phyloP scores from a whole-genome alignment of 2,888 invertebrate genomes.

The Therioaphis trifolii region DNA sequence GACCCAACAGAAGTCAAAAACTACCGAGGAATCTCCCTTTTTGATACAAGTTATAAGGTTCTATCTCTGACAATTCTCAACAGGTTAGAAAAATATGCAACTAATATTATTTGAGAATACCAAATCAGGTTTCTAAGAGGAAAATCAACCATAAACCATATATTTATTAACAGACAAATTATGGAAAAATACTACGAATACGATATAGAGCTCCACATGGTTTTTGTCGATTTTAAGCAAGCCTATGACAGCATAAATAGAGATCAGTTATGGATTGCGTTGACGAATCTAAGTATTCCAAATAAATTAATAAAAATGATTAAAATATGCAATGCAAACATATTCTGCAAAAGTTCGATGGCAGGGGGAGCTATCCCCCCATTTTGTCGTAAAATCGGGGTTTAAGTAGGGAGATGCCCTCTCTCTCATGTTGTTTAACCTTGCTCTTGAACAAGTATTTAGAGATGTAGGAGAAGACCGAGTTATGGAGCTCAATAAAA shows the following conservation, averaged over 20 bases:
- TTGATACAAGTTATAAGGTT: conserved; percentile 22
- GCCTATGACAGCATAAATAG: conserved; percentile 25
- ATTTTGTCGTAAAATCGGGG: conserved; percentile 1
- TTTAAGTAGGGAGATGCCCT: conserved; percentile 6
- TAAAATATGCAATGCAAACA: conserved; percentile 28
- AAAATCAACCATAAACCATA: conserved; percentile 20
- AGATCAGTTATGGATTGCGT: conserved; percentile 20
- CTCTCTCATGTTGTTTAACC: background rate
- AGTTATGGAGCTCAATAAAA: background rate
- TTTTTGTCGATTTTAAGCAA: too few species aligned
- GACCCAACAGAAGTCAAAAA: conserved; percentile 7
- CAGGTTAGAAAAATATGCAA: conserved; percentile 13
- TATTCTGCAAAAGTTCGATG: conserved; percentile 17
- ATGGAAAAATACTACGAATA: too few species aligned
- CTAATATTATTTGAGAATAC: conserved; percentile 16
- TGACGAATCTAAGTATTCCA: conserved; percentile 20
- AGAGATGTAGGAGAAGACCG: background rate
- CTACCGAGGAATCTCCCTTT: conserved; percentile 19
- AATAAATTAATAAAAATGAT: conserved; percentile 29
- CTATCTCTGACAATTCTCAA: conserved; percentile 30
- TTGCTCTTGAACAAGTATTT: background rate
- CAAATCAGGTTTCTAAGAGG: conserved; percentile 25
- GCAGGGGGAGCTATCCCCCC: background rate
- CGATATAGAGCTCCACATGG: too few species aligned
- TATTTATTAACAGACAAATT: conserved; percentile 15